phyloP scores from a whole-genome alignment of 2,888 invertebrate species.

The Stenolophus ochropezus region DNA sequence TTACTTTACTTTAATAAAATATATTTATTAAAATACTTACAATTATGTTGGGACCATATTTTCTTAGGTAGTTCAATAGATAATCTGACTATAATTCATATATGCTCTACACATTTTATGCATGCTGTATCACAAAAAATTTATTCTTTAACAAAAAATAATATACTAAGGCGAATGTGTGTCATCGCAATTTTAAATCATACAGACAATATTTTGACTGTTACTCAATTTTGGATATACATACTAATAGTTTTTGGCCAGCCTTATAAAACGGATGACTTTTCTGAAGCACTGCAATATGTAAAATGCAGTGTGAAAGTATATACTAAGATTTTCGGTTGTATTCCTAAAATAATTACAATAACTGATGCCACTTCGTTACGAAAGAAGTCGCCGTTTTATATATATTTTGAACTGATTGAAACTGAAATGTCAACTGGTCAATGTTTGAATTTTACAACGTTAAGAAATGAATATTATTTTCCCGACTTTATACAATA shows the following conservation, averaged over 20 bases:
- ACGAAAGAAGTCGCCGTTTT: constrained; percentile 17
- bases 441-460: not conserved
- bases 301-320: not conserved
- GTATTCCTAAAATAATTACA: not conserved
- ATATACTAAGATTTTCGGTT: not conserved
- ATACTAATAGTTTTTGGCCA: constrained; percentile 1
- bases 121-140: constrained; percentile 8
- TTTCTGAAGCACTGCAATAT: not conserved
- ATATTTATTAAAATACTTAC: constrained; percentile 10
- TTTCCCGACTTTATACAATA: not conserved
- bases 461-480: not conserved
- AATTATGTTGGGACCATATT: not conserved
- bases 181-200: not conserved
- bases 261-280: not conserved
- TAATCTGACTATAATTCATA: not conserved
- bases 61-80: not conserved
- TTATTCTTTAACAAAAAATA: constrained; percentile 14
- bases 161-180: not conserved
- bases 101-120: constrained; percentile 28
- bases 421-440: not conserved
- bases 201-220: not conserved
- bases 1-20: not conserved
- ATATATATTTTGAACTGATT: not conserved
- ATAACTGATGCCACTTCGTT: not conserved
- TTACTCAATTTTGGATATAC: not conserved